Evolutionary conservation across 2,113 vertebrate genomes (phyloP), one percentile per base, ranked within the genome.

Genomic region (Urocolius indicus): DNA sequence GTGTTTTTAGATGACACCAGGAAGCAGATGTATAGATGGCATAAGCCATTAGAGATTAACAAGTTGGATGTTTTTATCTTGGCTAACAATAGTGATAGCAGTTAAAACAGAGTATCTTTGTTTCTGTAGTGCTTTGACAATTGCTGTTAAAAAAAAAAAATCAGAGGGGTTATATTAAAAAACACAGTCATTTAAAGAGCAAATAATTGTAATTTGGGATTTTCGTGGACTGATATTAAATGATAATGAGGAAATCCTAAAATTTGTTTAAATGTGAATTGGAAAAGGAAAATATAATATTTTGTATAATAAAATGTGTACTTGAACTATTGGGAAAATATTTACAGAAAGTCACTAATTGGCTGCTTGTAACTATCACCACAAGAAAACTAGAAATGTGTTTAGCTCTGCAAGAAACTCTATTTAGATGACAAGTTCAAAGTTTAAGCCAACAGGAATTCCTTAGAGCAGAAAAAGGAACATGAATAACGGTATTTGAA

Each of bases 371-470:
- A 87, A 48, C 26, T 63, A 5, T 71, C 10, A 14, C 6, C 26
- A 38, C n/a, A 24, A 65, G 61, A 80, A 95, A 87, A 73, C 41
- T 22, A 41, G 36, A 90, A 88, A 63, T 10, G 11, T 38, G 10
- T 43, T 80, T 68, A 85, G 51, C 41, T 93, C n/a, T 79, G 61
- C 71, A 92, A 49, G 59, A 78, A 78, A 62, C 11, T 78, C 27
- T 90, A 57, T 84, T 81, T 92, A 92, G 69, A 63, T 88, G 87
- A 38, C 52, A 89, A 87, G 83, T 76, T 90, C 75, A 54, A 54
- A 94, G 67, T 89, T 89, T 59, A 89, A 77, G 51, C 55, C 58
- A 76, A 67, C 45, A 51, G 89, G 81, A 82, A 96, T 94, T 87
- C 34, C 24, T 76, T 90, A 92, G 67, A 93, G 75, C 48, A 93